phyloP scores from a whole-genome alignment of 2,888 invertebrate genomes.

The Agriopis aurantiaria region DNA sequence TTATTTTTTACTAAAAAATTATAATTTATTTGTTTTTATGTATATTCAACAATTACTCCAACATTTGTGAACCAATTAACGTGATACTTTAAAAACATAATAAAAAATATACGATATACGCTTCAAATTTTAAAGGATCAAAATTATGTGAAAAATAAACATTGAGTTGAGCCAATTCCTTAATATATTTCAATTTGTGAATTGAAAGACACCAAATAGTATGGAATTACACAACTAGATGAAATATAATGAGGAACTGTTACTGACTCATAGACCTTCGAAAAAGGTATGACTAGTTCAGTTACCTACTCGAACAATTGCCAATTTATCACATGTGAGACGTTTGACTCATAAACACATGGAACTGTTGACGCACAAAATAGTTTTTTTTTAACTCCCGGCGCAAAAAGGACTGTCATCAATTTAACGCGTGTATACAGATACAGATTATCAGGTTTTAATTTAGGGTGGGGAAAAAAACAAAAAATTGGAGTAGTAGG shows the following conservation, averaged over 20 bases:
- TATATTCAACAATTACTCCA: too few relatives aligned
- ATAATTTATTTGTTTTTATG: too few relatives aligned
- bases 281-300: constrained; percentile 11
- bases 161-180: background rate
- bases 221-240: background rate
- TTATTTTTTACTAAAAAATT: too few relatives aligned
- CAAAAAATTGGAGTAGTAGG: too few relatives aligned
- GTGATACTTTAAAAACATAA: too few relatives aligned
- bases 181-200: background rate
- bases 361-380: constrained; percentile 5
- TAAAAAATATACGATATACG: background rate
- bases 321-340: constrained; percentile 28
- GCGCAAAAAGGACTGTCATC: too few relatives aligned
- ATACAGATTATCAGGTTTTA: too few relatives aligned
- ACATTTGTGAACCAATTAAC: too few relatives aligned
- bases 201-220: background rate
- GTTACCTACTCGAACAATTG: constrained; percentile 27
- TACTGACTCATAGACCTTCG: constrained; percentile 3
- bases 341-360: constrained; percentile 16
- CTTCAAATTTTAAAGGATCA: too few relatives aligned
- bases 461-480: too few relatives aligned
- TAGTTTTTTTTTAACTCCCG: background rate
- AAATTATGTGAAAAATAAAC: too few relatives aligned
- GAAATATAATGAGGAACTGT: background rate
- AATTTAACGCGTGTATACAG: too few relatives aligned